phyloP scores from a whole-genome alignment of 2,113 vertebrate genomes.

The Hippoglossus stenolepis region DNA sequence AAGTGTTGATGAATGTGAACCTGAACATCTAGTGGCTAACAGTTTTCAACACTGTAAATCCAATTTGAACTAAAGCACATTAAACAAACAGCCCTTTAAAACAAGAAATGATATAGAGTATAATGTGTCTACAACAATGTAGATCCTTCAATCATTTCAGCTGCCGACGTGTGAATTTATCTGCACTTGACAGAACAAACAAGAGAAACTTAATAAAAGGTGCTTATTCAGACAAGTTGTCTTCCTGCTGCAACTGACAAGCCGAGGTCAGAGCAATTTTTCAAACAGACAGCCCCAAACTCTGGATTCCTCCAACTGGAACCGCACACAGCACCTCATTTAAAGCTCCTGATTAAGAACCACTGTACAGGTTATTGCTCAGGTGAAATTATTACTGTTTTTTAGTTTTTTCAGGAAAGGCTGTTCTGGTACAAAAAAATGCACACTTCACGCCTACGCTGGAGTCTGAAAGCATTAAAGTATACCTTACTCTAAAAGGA shows the following conservation, averaged over 20 bases:
- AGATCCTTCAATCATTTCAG: background rate
- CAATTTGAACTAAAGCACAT: no score
- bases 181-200: background rate
- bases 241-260: no score
- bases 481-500: constrained; percentile 11
- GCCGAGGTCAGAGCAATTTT: no score
- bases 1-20: background rate
- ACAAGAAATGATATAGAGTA: no score
- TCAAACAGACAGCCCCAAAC: no score
- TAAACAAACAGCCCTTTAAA: background rate
- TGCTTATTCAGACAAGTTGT: no score
- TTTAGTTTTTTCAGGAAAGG: background rate
- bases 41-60: no score
- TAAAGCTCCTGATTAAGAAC: background rate
- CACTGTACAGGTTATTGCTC: background rate
- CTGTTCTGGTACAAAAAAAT: background rate
- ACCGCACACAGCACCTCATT: no score
- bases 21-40: background rate
- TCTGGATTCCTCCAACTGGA: no score
- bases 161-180: background rate
- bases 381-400: background rate
- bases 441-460: background rate
- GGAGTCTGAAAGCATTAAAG: background rate
- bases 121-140: background rate
- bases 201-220: no score